Evolutionary conservation across 1,140 invertebrate genomes (phyloP), one percentile per base, ranked within the genome.

Genomic region (Drosophila oshimai): DNA sequence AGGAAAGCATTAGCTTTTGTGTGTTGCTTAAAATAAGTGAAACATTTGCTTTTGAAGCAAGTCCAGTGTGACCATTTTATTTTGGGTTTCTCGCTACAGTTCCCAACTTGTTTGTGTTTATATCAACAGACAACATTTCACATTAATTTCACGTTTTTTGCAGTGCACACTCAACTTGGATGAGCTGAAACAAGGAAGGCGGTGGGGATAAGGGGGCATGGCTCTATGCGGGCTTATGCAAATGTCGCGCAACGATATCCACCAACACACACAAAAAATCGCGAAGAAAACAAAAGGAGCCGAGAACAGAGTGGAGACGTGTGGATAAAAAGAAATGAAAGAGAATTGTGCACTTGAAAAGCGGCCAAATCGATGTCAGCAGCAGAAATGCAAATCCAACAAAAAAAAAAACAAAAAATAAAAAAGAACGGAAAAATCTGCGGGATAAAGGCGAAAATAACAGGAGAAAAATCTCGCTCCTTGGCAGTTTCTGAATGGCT

Each of bases 291-390:
- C 61, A 65, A 65, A 64, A 64, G 61, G 2, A 62, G n/a, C 6
- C 12, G 6, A 17, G 13, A 37, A 13, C 29, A 7, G 10, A 10
- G n/a, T 15, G 15, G 20, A 17, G 20, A 46, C 12, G 18, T 24
- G 29, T 18, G 44, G 26, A 39, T n/a, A 17, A 44, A 41, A 44
- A 37, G 37, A 39, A 57, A 57, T 42, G 24, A 17, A 51, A 33
- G 67, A 50, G 54, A 61, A 72, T 45, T 49, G 68, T 72, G 68
- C 67, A 72, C 68, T 72, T 72, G 68, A 72, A 72, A 72, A 61
- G 68, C 68, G 53, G 44, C 67, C 54, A 72, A 72, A 72, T 72
- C 68, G 68, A 72, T 72, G 68, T 67, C 62, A 65, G 24, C 55
- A 62, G 41, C 61, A 62, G 61, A 42, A 50, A 24, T 28, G 13